Evolutionary conservation across 2,797 vertebrate genomes (phyloP).

Genomic region (Scolopax rusticola): DNA sequence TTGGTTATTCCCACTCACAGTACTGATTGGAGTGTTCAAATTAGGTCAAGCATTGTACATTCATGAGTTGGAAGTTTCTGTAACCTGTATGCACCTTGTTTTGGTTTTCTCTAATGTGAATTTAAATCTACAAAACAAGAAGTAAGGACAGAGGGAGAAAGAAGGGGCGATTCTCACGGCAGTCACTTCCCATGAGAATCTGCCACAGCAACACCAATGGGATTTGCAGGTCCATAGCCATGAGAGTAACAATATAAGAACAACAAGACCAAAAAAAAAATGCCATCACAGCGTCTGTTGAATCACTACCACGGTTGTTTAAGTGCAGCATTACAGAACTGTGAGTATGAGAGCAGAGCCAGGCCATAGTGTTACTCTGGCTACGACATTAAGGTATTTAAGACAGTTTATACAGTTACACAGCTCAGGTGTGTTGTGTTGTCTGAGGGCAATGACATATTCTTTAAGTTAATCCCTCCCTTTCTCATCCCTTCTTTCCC

Average conservation of each 20-base stretch:
- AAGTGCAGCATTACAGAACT: background rate
- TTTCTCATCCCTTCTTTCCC: background rate
- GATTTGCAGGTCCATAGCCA: background rate
- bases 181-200: background rate
- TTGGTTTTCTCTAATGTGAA: background rate
- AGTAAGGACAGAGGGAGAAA: background rate
- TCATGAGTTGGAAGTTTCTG: background rate
- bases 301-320: background rate
- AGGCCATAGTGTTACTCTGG: background rate
- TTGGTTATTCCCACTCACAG: rapidly evolving
- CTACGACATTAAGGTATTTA: background rate
- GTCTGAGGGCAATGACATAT: background rate
- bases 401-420: background rate
- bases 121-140: background rate
- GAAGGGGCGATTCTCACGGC: background rate
- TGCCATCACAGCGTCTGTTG: background rate
- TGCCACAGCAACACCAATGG: background rate
- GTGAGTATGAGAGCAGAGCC: background rate
- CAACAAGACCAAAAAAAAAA: background rate
- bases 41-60: background rate
- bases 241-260: background rate
- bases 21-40: background rate
- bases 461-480: background rate
- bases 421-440: background rate
- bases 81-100: background rate